phyloP scores from a whole-genome alignment of 2,888 invertebrate species.

The Germaria angustata region DNA sequence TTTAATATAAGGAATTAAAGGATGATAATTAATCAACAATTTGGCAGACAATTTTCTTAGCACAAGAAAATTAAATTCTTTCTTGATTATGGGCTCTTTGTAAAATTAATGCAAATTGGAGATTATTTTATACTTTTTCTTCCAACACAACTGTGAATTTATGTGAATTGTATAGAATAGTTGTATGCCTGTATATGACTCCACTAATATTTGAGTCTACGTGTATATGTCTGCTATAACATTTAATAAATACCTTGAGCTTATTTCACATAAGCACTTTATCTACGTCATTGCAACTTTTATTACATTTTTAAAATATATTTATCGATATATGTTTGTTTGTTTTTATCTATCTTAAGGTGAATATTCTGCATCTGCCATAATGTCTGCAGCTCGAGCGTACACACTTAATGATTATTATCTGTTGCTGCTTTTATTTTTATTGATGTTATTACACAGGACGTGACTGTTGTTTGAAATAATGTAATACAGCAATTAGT shows the following conservation, averaged over 20 bases:
- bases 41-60: too few species aligned
- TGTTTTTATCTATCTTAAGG: slow-evolving; percentile 71
- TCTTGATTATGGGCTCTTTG: too few species aligned
- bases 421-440: slow-evolving; percentile 69
- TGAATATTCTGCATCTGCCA: slow-evolving; percentile 80
- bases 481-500: slow-evolving; percentile 55
- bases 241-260: slow-evolving; percentile 10
- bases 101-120: too few species aligned
- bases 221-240: neutral
- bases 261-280: neutral
- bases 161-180: too few species aligned
- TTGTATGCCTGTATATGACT: too few species aligned
- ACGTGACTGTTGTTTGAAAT: slow-evolving; percentile 73
- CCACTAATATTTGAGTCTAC: neutral
- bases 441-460: slow-evolving; percentile 71
- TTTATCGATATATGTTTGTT: slow-evolving; percentile 11
- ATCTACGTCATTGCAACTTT: neutral
- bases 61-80: too few species aligned
- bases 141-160: neutral
- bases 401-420: slow-evolving; percentile 67
- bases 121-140: too few species aligned
- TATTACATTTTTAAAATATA: slow-evolving; percentile 13
- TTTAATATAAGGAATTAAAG: too few species aligned
- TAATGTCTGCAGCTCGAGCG: slow-evolving; percentile 76
- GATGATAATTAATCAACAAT: too few species aligned